Evolutionary conservation across 1,140 invertebrate genomes (phyloP).

Genomic region (Pachypeltis micranthus): DNA sequence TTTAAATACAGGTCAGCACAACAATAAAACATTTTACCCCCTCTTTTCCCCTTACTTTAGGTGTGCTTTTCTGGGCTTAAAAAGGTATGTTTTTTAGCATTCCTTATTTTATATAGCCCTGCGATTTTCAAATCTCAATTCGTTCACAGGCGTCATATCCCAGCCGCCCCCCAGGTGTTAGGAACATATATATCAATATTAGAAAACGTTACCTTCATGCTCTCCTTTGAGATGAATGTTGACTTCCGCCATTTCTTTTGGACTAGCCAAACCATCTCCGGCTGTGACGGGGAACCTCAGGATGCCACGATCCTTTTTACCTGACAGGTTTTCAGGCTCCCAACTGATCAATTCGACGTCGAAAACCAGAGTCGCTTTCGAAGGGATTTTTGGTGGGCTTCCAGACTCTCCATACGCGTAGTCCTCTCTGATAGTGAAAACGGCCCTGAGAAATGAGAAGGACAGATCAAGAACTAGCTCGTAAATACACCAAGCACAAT

Average conservation of each 20-base stretch:
- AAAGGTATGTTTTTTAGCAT: no score
- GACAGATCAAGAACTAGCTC: no score
- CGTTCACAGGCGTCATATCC: no score
- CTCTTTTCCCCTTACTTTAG: no score
- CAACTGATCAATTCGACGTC: slow-evolving; percentile 79
- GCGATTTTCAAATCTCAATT: no score
- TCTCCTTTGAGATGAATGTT: slow-evolving; percentile 4
- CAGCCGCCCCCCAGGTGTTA: no score
- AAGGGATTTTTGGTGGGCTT: slow-evolving; percentile 77
- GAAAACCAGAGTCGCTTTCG: slow-evolving; percentile 81
- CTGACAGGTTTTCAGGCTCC: slow-evolving; percentile 76
- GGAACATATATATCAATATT: no score
- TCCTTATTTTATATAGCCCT: no score
- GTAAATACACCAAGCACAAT: no score
- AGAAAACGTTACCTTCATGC: not conserved
- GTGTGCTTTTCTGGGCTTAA: no score
- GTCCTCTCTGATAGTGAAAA: slow-evolving; percentile 74
- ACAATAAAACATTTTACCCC: no score
- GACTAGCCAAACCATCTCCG: slow-evolving; percentile 56
- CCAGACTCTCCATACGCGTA: slow-evolving; percentile 85
- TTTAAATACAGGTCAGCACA: no score
- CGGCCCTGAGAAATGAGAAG: slow-evolving; percentile 38
- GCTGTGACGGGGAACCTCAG: slow-evolving; percentile 51
- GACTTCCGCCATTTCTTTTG: slow-evolving; percentile 56
- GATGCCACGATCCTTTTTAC: slow-evolving; percentile 71